Percentiles rank a stretch among this genome's conserved stretches.
phyloP scores from a whole-genome alignment of 2,113 vertebrate genomes.

The Thunnus thynnus region DNA sequence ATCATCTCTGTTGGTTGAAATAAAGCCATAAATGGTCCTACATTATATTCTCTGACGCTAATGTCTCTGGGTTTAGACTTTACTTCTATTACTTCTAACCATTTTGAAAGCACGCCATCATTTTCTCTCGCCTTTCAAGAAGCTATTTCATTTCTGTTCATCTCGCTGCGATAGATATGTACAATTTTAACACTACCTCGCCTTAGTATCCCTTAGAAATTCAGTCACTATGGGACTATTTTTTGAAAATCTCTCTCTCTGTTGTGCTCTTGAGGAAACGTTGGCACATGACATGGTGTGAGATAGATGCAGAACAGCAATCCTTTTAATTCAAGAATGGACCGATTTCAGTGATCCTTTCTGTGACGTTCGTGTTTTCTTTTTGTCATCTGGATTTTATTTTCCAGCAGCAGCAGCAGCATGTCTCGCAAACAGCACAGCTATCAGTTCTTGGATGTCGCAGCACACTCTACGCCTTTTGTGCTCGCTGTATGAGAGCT shows the following conservation, averaged over 20 bases:
- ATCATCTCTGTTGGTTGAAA: too few species aligned
- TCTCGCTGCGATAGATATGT: not conserved
- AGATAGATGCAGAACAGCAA: not conserved
- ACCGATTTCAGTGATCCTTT: constrained; percentile 15
- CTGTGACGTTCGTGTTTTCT: constrained; percentile 21
- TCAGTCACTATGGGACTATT: too few species aligned
- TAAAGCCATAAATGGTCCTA: too few species aligned
- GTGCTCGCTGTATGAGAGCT: constrained; percentile 16
- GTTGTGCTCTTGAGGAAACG: constrained; percentile 1
- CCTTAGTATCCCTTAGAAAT: not conserved
- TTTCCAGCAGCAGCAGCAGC: constrained; percentile 25
- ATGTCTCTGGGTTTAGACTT: too few species aligned
- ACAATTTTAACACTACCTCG: not conserved
- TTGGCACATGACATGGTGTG: not conserved
- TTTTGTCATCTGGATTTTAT: constrained; percentile 22
- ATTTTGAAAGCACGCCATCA: not conserved
- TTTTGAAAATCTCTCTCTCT: not conserved
- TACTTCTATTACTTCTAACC: not conserved
- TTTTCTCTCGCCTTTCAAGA: not conserved
- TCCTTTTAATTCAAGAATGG: not conserved
- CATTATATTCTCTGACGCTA: too few species aligned
- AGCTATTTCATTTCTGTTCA: not conserved
- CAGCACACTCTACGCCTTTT: constrained; percentile 8
- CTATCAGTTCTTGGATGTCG: constrained; percentile 24
- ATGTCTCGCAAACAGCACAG: constrained; percentile 1